phyloP scores from a whole-genome alignment of 2,888 invertebrate species.

The Diarsia mendica region DNA sequence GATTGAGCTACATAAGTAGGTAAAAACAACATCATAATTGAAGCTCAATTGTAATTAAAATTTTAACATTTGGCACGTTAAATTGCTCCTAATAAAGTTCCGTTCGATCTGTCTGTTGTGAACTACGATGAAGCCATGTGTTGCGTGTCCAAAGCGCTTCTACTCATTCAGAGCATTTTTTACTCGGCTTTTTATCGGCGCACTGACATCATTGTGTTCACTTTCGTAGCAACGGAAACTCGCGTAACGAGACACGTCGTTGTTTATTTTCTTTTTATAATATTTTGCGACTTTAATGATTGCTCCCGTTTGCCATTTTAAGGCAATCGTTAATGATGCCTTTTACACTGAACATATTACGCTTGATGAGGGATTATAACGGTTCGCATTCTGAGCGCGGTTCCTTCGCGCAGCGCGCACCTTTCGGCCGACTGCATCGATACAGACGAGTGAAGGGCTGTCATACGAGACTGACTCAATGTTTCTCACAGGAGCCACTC shows the following conservation, averaged over 20 bases:
- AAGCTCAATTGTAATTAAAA: constrained; percentile 70
- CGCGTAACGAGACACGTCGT: constrained; percentile 85
- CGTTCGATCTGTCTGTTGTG: constrained; percentile 74
- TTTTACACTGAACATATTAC: constrained; percentile 87
- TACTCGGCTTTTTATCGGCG: constrained; percentile 83
- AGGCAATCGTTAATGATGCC: constrained; percentile 89
- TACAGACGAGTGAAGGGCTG: constrained; percentile 86
- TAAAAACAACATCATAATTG: constrained; percentile 4
- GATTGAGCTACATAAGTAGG: not conserved
- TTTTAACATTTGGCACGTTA: constrained; percentile 71
- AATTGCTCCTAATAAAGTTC: constrained; percentile 74
- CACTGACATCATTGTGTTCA: constrained; percentile 87
- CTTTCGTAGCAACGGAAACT: constrained; percentile 89
- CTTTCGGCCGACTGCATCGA: constrained; percentile 74
- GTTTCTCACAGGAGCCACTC: constrained; percentile 84
- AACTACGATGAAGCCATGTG: constrained; percentile 73
- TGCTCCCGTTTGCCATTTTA: constrained; percentile 89
- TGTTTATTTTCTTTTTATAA: constrained; percentile 86
- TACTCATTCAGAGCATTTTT: constrained; percentile 85
- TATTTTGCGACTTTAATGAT: constrained; percentile 88
- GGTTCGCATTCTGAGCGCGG: constrained; percentile 79
- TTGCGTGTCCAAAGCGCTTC: constrained; percentile 79
- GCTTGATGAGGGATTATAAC: constrained; percentile 88
- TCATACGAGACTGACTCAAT: constrained; percentile 83
- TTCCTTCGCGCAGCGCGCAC: constrained; percentile 74